Conservation (phyloP, 2,888 invertebrate genomes). For the Mimachlamys varia region DNA sequence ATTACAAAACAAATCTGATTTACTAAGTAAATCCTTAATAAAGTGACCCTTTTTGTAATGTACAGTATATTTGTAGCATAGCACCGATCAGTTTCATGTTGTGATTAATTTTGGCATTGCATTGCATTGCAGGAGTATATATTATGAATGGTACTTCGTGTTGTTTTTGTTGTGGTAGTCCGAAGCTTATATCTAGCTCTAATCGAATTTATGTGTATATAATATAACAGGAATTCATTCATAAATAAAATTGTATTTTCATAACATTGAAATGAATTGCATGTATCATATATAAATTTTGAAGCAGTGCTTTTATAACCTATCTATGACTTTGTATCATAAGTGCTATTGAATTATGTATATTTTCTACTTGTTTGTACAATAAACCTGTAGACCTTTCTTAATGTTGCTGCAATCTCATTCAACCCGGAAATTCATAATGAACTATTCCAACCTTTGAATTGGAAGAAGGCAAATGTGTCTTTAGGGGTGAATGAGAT, state of each 20-base stretch:
- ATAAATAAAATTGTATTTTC: not conserved
- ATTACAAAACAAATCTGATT: too few relatives aligned
- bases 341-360: not conserved
- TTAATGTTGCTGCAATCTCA: not conserved
- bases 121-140: too few relatives aligned
- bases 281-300: not conserved
- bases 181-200: not conserved
- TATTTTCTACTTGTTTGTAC: not conserved
- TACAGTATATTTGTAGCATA: too few relatives aligned
- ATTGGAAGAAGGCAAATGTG: not conserved
- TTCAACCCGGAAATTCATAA: not conserved
- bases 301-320: not conserved
- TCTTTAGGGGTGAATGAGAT: not conserved
- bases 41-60: too few relatives aligned
- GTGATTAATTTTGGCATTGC: too few relatives aligned
- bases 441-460: not conserved
- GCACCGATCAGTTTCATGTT: too few relatives aligned
- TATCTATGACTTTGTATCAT: not conserved
- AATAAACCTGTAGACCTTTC: not conserved
- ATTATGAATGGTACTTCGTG: too few relatives aligned
- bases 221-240: not conserved
- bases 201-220: not conserved
- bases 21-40: too few relatives aligned
- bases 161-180: too few relatives aligned
- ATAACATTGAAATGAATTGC: not conserved